phyloP scores from a whole-genome alignment of 2,113 vertebrate genomes.

The Xiphorhynchus elegans region DNA sequence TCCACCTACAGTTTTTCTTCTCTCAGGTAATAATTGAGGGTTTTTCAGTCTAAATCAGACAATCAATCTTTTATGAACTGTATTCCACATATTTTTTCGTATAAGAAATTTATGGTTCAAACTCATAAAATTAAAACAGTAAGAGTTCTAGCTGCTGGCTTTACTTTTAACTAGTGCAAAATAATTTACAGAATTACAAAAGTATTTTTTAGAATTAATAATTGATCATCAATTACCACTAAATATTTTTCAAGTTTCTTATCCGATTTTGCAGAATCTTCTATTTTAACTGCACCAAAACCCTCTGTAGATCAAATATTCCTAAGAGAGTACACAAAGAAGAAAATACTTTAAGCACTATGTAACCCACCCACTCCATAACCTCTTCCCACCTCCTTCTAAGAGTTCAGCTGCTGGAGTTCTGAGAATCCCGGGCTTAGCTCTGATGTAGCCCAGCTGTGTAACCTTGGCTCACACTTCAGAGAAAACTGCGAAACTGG shows the following conservation, averaged over 20 bases:
- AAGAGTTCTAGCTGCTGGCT: not conserved
- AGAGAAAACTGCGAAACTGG: constrained; percentile 1
- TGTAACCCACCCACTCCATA: constrained; percentile 28
- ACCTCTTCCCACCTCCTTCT: constrained; percentile 4
- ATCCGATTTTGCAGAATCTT: not conserved
- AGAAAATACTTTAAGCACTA: constrained; percentile 28
- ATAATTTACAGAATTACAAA: not conserved
- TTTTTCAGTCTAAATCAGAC: not conserved
- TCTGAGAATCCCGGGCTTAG: not conserved
- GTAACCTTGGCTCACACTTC: constrained; percentile 39
- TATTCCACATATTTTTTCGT: not conserved
- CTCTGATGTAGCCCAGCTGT: constrained; percentile 53
- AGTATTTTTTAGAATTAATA: not conserved
- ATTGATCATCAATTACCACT: not conserved
- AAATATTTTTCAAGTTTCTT: not conserved
- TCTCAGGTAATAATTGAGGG: not conserved
- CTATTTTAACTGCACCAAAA: not conserved
- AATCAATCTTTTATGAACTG: not conserved
- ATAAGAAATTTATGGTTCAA: not conserved
- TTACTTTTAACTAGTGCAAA: not conserved
- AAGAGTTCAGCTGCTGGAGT: not conserved
- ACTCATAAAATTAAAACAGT: not conserved
- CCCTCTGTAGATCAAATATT: not conserved
- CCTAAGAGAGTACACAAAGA: not conserved
- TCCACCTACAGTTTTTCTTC: not conserved